Conservation (phyloP, 2,888 invertebrate genomes). For the Anorthoa munda region DNA sequence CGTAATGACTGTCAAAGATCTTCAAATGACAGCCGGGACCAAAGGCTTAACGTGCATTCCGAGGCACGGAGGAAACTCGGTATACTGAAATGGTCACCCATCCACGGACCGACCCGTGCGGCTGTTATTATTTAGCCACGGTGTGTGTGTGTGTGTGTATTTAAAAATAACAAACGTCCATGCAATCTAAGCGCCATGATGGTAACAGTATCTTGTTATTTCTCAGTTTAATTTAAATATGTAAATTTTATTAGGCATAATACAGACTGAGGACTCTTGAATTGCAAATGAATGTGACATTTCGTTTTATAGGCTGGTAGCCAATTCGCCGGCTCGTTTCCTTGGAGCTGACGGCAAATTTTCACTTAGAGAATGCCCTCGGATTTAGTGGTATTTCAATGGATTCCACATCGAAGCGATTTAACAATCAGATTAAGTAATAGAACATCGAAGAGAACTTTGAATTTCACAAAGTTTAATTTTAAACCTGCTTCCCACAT, state of each 20-base stretch:
- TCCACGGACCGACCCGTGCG: too few relatives aligned
- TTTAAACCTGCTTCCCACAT: slow-evolving; percentile 39
- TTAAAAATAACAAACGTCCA: slow-evolving; percentile 73
- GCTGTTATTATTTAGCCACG: too few relatives aligned
- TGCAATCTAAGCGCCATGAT: slow-evolving; percentile 82
- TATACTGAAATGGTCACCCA: too few relatives aligned
- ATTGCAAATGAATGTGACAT: slow-evolving; percentile 91
- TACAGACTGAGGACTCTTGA: slow-evolving; percentile 89
- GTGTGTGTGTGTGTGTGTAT: too few relatives aligned
- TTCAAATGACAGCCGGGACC: too few relatives aligned
- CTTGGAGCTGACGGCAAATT: slow-evolving; percentile 86
- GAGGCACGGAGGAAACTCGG: too few relatives aligned
- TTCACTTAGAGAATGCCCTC: slow-evolving; percentile 84
- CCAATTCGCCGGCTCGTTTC: slow-evolving; percentile 89
- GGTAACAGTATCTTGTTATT: slow-evolving; percentile 89
- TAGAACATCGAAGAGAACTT: slow-evolving; percentile 30
- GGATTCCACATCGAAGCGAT: slow-evolving; percentile 70
- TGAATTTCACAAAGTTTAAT: slow-evolving; percentile 45
- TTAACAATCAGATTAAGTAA: slow-evolving; percentile 69
- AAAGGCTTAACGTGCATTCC: too few relatives aligned
- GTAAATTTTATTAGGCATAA: slow-evolving; percentile 91
- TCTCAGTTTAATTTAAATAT: slow-evolving; percentile 91
- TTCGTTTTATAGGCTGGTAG: slow-evolving; percentile 90
- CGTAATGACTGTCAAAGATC: too few relatives aligned
- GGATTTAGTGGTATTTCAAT: slow-evolving; percentile 81